Percentiles rank a stretch among this genome's conserved stretches.
These are phyloP conservation scores for Pangasius macronema DNA, from an alignment of 2,797 vertebrate species.

Conservation along the genomic window DNA sequence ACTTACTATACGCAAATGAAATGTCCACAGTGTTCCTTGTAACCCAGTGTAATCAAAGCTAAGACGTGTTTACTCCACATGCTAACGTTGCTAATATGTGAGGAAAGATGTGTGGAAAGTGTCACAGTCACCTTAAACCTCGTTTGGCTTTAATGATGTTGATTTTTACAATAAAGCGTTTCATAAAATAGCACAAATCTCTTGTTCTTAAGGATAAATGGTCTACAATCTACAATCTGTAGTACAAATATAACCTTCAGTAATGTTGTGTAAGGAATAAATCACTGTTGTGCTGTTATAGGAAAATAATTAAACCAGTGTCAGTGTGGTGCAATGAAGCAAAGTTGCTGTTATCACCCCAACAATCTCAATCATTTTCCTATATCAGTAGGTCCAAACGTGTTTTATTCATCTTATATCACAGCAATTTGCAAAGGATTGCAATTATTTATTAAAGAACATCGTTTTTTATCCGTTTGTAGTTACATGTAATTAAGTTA, in stretches of 20 bases:
- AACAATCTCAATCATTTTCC: too few species aligned
- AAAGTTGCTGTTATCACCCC: not conserved
- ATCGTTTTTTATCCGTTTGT: too few species aligned
- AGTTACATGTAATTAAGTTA: too few species aligned
- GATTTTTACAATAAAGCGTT: not conserved
- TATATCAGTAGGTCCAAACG: too few species aligned
- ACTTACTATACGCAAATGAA: not conserved
- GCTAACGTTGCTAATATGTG: not conserved
- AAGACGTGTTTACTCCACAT: not conserved
- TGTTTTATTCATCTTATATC: too few species aligned
- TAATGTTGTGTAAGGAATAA: not conserved
- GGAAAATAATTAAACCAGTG: not conserved
- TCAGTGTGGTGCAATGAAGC: not conserved
- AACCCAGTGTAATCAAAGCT: not conserved
- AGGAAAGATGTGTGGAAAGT: not conserved
- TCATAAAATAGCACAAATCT: not conserved
- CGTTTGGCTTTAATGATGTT: not conserved
- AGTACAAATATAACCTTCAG: not conserved
- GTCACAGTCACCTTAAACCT: not conserved
- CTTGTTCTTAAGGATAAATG: not conserved
- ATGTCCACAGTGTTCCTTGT: not conserved
- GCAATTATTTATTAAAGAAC: too few species aligned
- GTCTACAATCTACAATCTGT: too few species aligned
- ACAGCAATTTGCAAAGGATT: too few species aligned
- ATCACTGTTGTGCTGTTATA: not conserved